Evolutionary conservation across 2,113 vertebrate species (phyloP).

Genomic region (Aldabrachelys gigantea): DNA sequence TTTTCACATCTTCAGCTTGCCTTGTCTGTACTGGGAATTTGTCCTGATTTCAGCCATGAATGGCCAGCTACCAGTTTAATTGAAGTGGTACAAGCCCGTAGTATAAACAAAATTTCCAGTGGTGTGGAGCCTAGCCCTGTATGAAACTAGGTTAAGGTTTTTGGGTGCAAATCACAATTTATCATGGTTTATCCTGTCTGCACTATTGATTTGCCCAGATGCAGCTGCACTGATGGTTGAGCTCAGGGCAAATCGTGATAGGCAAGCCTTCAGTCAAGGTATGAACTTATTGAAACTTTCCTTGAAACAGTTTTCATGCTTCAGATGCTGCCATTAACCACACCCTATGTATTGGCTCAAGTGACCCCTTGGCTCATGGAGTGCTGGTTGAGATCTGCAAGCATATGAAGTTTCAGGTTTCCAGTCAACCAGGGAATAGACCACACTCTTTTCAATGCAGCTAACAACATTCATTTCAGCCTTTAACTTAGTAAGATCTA

Average conservation of each 20-base stretch:
- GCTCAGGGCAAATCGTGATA: background rate
- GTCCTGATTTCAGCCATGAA: background rate
- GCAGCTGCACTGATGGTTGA: fast-evolving
- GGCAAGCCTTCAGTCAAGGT: background rate
- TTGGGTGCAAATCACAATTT: background rate
- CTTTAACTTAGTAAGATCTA: background rate
- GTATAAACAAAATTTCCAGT: background rate
- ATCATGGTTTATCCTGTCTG: background rate
- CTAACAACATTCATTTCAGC: background rate
- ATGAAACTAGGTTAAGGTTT: background rate
- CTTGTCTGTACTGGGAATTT: background rate
- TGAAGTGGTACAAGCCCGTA: background rate
- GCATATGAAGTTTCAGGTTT: background rate
- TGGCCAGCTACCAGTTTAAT: background rate
- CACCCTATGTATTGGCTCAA: background rate
- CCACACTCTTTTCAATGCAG: background rate
- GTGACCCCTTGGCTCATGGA: background rate
- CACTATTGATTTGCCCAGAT: fast-evolving
- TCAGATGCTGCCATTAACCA: background rate
- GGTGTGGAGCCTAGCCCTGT: background rate
- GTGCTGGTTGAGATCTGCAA: background rate
- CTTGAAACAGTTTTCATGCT: background rate
- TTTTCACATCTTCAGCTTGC: background rate
- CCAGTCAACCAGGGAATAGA: background rate
- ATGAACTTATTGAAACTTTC: background rate